Percentiles rank a stretch among this genome's conserved stretches.
Conservation (phyloP, 1,140 invertebrate genomes). For the Pissodes strobi region DNA sequence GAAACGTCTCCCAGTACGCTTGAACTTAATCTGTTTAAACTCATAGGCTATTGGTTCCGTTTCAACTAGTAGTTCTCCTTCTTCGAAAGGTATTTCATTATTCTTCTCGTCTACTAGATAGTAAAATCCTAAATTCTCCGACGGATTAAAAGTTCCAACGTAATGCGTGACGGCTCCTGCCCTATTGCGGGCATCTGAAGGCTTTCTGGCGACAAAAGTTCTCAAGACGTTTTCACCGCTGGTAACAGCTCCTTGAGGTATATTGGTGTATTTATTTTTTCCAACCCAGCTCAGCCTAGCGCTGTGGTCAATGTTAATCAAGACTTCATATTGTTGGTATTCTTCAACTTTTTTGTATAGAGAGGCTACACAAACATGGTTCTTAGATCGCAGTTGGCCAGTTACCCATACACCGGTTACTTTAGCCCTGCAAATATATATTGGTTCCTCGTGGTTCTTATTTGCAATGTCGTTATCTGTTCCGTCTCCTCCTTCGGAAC, state of each 20-base stretch:
- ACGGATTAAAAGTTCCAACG: constrained; percentile 69
- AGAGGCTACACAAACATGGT: constrained; percentile 66
- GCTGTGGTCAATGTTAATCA: constrained; percentile 77
- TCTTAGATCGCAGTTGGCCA: constrained; percentile 65
- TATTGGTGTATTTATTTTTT: constrained; percentile 68
- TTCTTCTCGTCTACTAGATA: constrained; percentile 68
- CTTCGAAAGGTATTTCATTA: constrained; percentile 60
- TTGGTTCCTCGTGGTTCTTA: constrained; percentile 43
- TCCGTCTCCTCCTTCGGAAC: constrained; percentile 33
- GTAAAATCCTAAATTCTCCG: constrained; percentile 67
- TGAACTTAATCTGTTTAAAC: constrained; percentile 67
- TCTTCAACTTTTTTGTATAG: constrained; percentile 62
- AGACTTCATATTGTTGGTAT: constrained; percentile 70
- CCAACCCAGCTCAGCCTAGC: constrained; percentile 72
- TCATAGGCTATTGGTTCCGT: constrained; percentile 77
- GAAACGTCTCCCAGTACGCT: constrained; percentile 61
- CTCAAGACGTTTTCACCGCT: constrained; percentile 57
- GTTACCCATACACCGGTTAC: constrained; percentile 72
- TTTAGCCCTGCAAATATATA: constrained; percentile 74
- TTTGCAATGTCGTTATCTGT: constrained; percentile 20
- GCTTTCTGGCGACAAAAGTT: constrained; percentile 60
- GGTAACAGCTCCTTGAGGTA: constrained; percentile 69
- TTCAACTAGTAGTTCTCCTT: constrained; percentile 77
- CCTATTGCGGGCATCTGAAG: too few species aligned
- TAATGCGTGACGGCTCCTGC: constrained; percentile 63